These are phyloP conservation scores for Rhinoptilus africanus DNA, from an alignment of 2,113 vertebrate genomes.

Conservation along the genomic window DNA sequence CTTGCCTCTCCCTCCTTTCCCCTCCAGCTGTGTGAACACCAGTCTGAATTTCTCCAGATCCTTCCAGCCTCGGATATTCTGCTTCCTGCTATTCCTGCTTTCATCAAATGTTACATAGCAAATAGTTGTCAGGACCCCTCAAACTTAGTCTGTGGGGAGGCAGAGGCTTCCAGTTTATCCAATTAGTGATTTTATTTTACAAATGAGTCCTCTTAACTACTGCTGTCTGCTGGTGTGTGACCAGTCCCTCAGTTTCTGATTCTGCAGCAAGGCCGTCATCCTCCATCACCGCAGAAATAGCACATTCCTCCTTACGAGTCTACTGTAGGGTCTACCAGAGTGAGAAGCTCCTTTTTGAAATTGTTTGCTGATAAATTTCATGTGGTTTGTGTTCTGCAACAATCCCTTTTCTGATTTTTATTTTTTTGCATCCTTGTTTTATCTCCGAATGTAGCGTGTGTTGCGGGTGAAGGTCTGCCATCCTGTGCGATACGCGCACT, in stretches of 20 bases:
- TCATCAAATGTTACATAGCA: background rate
- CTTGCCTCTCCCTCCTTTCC: background rate
- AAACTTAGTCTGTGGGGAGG: background rate
- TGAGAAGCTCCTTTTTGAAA: background rate
- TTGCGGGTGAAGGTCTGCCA: background rate
- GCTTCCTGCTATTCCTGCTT: background rate
- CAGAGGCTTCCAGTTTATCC: background rate
- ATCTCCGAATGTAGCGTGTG: background rate
- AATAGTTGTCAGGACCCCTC: background rate
- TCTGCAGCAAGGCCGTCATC: background rate
- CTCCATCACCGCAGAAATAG: background rate
- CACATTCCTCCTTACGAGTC: background rate
- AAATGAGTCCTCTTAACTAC: background rate
- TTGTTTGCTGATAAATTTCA: background rate
- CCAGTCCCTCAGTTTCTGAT: background rate
- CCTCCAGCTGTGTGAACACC: background rate
- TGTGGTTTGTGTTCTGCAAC: background rate
- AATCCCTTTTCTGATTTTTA: background rate
- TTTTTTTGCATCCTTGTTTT: background rate
- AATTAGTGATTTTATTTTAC: background rate
- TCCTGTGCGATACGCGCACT: background rate
- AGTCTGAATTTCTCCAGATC: background rate
- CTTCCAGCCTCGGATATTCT: fast-evolving
- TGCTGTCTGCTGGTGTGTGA: background rate
- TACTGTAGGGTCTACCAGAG: background rate